Conservation (phyloP, 2,888 invertebrate genomes). For the Germaria angustata region DNA sequence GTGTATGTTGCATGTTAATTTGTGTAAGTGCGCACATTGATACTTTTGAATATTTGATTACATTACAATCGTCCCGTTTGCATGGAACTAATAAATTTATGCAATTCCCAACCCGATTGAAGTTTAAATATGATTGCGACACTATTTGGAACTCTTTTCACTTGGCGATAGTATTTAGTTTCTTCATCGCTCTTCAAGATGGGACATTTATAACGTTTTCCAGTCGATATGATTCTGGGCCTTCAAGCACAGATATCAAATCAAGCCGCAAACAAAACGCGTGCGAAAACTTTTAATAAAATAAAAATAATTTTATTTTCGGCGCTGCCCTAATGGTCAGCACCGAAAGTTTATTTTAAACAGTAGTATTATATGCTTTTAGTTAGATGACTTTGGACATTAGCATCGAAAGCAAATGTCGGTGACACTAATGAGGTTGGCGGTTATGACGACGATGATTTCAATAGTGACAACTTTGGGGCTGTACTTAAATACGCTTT, state of each 20-base stretch:
- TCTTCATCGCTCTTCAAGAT: no score
- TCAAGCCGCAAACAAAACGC: not conserved
- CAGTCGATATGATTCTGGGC: no score
- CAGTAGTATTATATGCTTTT: constrained; percentile 23
- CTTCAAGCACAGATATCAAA: no score
- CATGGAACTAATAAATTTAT: not conserved
- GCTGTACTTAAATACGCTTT: not conserved
- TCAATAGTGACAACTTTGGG: constrained; percentile 34
- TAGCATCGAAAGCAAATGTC: constrained; percentile 61
- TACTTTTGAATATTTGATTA: not conserved
- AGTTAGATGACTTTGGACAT: constrained; percentile 55
- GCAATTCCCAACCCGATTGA: not conserved
- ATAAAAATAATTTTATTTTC: not conserved
- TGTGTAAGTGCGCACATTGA: not conserved
- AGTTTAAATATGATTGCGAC: not conserved
- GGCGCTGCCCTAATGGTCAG: not conserved
- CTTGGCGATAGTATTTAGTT: no score
- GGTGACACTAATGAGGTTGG: constrained; percentile 45
- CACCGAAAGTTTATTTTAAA: not conserved
- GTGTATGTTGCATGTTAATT: not conserved
- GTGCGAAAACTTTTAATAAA: not conserved
- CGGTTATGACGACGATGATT: constrained; percentile 19
- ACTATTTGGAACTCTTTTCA: no score
- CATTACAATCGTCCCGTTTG: not conserved
- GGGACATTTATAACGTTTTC: no score